Evolutionary conservation across 2,113 vertebrate genomes (phyloP).

Genomic region (Petrocephalus microphthalmus): DNA sequence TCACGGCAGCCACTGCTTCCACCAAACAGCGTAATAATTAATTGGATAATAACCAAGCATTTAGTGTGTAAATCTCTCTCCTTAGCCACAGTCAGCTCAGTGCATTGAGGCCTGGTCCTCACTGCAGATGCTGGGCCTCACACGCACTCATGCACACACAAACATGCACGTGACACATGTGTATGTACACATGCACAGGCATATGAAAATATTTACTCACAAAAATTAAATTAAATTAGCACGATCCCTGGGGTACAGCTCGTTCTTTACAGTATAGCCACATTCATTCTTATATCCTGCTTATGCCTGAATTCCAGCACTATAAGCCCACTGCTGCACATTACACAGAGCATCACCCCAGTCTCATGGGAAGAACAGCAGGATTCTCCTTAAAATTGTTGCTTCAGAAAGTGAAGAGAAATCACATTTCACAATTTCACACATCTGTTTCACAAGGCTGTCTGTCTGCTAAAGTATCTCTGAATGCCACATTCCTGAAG

Average conservation of each 20-base stretch:
- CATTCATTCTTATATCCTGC: not conserved
- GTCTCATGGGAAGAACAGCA: not conserved
- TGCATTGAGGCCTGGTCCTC: not conserved
- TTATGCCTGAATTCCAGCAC: not conserved
- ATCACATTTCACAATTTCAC: not conserved
- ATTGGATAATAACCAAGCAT: slow-evolving; percentile 57
- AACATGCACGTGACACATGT: not conserved
- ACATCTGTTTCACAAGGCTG: not conserved
- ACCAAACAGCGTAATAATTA: slow-evolving; percentile 53
- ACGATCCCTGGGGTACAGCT: not conserved
- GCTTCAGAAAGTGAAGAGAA: not conserved
- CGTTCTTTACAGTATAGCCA: not conserved
- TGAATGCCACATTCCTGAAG: not conserved
- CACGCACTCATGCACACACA: slow-evolving; percentile 9
- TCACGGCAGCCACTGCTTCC: slow-evolving; percentile 29
- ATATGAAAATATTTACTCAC: not conserved
- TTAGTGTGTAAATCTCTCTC: slow-evolving; percentile 51
- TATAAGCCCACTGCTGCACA: not conserved
- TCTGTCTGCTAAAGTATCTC: not conserved
- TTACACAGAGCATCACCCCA: not conserved
- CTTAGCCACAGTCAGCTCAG: slow-evolving; percentile 28
- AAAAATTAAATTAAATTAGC: no score
- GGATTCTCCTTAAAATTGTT: not conserved
- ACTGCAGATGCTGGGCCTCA: not conserved
- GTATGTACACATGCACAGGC: not conserved